A percentile compares a stretch with the other conserved stretches of the same genome.
These are phyloP conservation scores for Hydractinia symbiolongicarpus DNA, from an alignment of 30 jellyfish, hydroid and myxozoan genomes.

Conservation along the genomic window DNA sequence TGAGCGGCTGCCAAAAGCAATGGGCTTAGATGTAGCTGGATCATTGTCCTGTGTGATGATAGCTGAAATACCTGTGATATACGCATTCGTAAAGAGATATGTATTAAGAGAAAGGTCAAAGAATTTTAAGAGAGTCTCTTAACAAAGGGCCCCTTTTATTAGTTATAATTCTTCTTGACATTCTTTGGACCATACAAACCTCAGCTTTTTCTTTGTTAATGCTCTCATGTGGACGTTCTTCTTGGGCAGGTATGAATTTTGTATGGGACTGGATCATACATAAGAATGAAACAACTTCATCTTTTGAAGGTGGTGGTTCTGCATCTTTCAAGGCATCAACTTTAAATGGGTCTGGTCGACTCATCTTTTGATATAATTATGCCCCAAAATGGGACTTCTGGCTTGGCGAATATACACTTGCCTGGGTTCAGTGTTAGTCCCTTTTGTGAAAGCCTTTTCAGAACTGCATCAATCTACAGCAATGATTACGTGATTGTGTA, in stretches of 20 bases:
- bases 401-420: constrained; percentile 38
- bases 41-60: constrained; percentile 16
- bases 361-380: constrained; percentile 25
- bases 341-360: no score
- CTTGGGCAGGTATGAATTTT: constrained; percentile 32
- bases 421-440: constrained; percentile 47
- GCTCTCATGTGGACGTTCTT: no score
- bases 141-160: no score
- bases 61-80: constrained; percentile 23
- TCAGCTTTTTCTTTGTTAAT: no score
- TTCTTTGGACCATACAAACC: no score
- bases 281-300: constrained; percentile 19
- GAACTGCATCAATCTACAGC: constrained; percentile 26
- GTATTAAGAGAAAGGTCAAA: not conserved
- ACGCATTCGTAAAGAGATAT: constrained; percentile 33
- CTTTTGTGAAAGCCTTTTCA: not conserved
- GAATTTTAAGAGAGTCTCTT: not conserved
- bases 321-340: not conserved
- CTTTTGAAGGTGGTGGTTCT: not conserved
- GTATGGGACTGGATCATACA: constrained; percentile 31
- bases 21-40: not conserved
- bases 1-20: constrained; percentile 22
- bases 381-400: constrained; percentile 54
- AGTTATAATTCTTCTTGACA: no score
- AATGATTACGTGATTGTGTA: constrained; percentile 42